phyloP scores from a whole-genome alignment of 1,140 invertebrate species.

The Drosophila mojavensis region DNA sequence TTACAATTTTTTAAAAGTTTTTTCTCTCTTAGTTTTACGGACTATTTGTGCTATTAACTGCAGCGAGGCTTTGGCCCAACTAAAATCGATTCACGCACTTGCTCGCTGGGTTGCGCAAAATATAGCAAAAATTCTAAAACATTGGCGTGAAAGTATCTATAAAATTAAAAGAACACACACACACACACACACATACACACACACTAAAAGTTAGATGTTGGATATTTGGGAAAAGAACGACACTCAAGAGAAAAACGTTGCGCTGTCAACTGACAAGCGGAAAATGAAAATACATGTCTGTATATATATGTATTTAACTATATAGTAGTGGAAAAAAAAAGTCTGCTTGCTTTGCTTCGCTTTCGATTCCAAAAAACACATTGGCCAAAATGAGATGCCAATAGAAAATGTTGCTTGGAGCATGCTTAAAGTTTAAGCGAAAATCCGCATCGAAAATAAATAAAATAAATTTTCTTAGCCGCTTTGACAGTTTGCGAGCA shows the following conservation, averaged over 20 bases:
- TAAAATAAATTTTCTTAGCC: slow-evolving; percentile 68
- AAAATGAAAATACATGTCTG: slow-evolving; percentile 34
- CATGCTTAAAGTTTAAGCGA: slow-evolving; percentile 39
- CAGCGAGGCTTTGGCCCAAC: slow-evolving; percentile 77
- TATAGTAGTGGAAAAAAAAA: slow-evolving; percentile 1
- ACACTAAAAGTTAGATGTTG: not conserved
- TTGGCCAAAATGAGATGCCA: slow-evolving; percentile 60
- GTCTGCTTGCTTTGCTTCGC: too few relatives aligned
- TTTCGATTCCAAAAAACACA: slow-evolving; percentile 22
- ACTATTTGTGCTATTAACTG: slow-evolving; percentile 65
- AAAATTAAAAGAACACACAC: slow-evolving; percentile 23
- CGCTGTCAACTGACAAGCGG: slow-evolving; percentile 50
- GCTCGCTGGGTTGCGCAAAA: slow-evolving; percentile 49
- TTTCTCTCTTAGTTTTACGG: slow-evolving; percentile 37
- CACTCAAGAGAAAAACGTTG: slow-evolving; percentile 42
- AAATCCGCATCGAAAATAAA: slow-evolving; percentile 77
- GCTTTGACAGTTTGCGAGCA: slow-evolving; percentile 73
- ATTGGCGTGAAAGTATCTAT: slow-evolving; percentile 36
- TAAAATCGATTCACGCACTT: slow-evolving; percentile 63
- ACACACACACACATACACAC: slow-evolving; percentile 5
- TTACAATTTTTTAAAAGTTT: not conserved
- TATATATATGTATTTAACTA: slow-evolving; percentile 30
- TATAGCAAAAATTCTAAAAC: slow-evolving; percentile 42
- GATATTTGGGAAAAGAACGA: slow-evolving; percentile 19
- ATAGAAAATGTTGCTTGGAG: slow-evolving; percentile 61